Evolutionary conservation across 2,797 vertebrate species (phyloP).

Genomic region (Hirundo rustica): DNA sequence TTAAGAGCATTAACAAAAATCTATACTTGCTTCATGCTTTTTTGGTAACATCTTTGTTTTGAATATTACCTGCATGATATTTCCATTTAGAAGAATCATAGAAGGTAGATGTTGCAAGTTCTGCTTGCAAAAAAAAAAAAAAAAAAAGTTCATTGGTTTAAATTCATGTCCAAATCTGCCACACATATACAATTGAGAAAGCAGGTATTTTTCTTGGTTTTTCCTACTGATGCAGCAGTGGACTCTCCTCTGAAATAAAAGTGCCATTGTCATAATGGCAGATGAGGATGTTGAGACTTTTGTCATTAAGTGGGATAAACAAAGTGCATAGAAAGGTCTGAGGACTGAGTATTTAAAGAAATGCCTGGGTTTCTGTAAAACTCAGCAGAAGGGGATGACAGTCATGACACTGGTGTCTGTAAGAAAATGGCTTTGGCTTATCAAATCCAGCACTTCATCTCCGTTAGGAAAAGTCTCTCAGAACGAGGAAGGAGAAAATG

Average conservation of each 20-base stretch:
- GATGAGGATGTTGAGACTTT: neutral
- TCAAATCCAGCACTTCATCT: constrained; percentile 13
- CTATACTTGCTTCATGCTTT: neutral
- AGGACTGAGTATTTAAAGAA: neutral
- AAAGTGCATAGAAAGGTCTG: neutral
- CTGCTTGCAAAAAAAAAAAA: neutral
- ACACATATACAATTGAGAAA: neutral
- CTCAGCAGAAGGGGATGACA: neutral
- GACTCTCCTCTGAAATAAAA: neutral
- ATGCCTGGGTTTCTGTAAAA: neutral
- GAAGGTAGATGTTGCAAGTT: neutral
- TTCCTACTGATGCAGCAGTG: neutral
- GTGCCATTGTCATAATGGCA: neutral
- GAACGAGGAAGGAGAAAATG: neutral
- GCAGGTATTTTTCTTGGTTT: neutral
- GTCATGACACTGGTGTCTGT: neutral
- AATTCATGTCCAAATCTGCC: neutral
- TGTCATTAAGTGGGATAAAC: neutral
- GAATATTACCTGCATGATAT: neutral
- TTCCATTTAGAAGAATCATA: neutral
- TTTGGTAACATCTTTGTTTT: neutral
- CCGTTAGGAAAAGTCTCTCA: neutral
- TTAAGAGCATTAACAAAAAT: constrained; percentile 25
- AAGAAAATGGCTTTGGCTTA: neutral
- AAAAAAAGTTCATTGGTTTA: neutral